These are phyloP conservation scores for Ceryle rudis DNA, from an alignment of 2,797 vertebrate species.

Conservation along the genomic window DNA sequence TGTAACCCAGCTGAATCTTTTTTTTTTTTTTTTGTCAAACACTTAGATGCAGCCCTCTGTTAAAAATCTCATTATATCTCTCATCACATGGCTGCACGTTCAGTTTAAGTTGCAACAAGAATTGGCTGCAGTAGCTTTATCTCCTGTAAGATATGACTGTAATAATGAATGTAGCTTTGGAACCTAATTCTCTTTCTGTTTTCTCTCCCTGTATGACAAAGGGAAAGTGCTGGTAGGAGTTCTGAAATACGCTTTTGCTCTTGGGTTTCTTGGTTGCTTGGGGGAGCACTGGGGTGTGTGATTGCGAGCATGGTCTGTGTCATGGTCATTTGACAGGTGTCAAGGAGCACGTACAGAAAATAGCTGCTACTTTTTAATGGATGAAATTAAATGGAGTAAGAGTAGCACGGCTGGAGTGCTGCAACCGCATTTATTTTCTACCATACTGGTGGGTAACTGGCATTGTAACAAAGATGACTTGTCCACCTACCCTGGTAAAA, in stretches of 20 bases:
- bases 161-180: constrained; percentile 32
- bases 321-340: not conserved
- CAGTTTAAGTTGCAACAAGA: constrained; percentile 32
- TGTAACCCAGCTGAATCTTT: constrained; percentile 23
- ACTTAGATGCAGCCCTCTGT: constrained; percentile 37
- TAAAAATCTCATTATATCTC: constrained; percentile 65
- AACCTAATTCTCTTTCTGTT: constrained; percentile 15
- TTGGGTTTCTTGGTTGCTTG: not conserved
- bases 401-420: not conserved
- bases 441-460: not conserved
- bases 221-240: not conserved
- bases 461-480: not conserved
- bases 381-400: not conserved
- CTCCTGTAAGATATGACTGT: not conserved
- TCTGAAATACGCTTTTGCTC: not conserved
- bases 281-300: constrained; percentile 22
- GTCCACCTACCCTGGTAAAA: not conserved
- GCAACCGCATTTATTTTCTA: not conserved
- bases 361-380: not conserved
- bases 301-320: not conserved
- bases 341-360: not conserved
- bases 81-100: constrained; percentile 64
- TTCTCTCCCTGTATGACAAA: not conserved
- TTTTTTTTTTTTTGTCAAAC: constrained; percentile 6
- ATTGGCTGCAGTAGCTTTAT: not conserved